These are phyloP conservation scores for Heterotis niloticus DNA, from an alignment of 2,113 vertebrate species.

Conservation along the genomic window DNA sequence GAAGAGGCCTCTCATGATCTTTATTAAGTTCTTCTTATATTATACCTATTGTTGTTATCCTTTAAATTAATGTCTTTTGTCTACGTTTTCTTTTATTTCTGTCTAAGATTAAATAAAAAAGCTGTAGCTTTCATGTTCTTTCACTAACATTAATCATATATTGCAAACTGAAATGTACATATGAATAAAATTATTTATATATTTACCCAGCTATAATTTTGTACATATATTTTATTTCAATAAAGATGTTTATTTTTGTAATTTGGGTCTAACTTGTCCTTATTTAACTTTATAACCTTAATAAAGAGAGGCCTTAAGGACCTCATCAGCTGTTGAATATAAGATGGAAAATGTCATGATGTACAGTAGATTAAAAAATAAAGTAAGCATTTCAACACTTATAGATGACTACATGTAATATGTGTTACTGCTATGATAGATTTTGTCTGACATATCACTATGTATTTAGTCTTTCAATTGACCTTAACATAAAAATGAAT, in stretches of 20 bases:
- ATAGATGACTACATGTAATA: too few species aligned
- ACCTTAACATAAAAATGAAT: too few species aligned
- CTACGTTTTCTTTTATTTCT: background rate
- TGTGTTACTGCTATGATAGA: too few species aligned
- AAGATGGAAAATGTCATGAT: too few species aligned
- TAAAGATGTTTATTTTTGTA: slow-evolving; percentile 33
- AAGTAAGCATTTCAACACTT: too few species aligned
- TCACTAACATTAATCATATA: slow-evolving; percentile 11
- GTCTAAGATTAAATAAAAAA: background rate
- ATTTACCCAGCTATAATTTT: slow-evolving; percentile 28
- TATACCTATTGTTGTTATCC: background rate
- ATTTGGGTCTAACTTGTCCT: background rate
- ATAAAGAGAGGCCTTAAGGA: too few species aligned
- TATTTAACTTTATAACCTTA: too few species aligned
- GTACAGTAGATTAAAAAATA: too few species aligned
- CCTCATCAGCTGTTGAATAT: too few species aligned
- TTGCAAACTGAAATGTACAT: slow-evolving; percentile 22
- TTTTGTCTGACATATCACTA: too few species aligned
- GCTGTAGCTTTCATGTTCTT: too few species aligned
- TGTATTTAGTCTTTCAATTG: too few species aligned
- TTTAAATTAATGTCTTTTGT: background rate
- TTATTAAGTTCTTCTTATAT: background rate
- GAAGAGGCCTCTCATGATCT: background rate
- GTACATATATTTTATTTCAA: slow-evolving; percentile 39
- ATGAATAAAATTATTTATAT: slow-evolving; percentile 46